A percentile compares a stretch with the other conserved stretches of the same genome.
These are phyloP conservation scores for Halichoeres trimaculatus DNA, from an alignment of 2,113 vertebrate species.

Conservation along the genomic window DNA sequence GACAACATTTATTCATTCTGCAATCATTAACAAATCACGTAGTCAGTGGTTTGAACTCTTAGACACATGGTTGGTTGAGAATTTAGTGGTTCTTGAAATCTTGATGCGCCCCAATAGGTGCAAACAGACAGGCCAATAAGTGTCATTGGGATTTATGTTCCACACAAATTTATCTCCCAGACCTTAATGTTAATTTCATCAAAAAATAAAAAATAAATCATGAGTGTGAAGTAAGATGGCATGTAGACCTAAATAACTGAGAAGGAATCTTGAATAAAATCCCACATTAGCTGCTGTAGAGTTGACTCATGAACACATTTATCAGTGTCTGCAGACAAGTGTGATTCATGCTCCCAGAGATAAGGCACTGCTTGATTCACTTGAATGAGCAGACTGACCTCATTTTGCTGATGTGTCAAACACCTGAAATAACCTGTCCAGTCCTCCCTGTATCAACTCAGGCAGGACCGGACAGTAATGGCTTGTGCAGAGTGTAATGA, in stretches of 20 bases:
- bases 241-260: background rate
- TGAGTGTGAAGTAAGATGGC: background rate
- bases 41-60: too few species aligned
- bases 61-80: too few species aligned
- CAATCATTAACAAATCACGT: too few species aligned
- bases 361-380: constrained; percentile 43
- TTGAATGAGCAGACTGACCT: constrained; percentile 55
- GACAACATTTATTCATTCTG: too few species aligned
- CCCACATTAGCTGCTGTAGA: background rate
- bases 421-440: constrained; percentile 63
- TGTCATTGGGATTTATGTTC: too few species aligned
- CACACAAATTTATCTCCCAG: too few species aligned
- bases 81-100: too few species aligned
- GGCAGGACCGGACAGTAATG: constrained; percentile 55
- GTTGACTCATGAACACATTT: constrained; percentile 9
- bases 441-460: constrained; percentile 40
- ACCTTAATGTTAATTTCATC: background rate
- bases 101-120: too few species aligned
- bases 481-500: constrained; percentile 63
- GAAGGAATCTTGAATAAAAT: background rate
- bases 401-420: constrained; percentile 62
- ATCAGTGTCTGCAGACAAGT: constrained; percentile 7
- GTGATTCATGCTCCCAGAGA: constrained; percentile 37
- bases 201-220: background rate
- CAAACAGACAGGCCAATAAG: too few species aligned